phyloP scores from a whole-genome alignment of 2,888 invertebrate species.

The Lycocerus yunnanus region DNA sequence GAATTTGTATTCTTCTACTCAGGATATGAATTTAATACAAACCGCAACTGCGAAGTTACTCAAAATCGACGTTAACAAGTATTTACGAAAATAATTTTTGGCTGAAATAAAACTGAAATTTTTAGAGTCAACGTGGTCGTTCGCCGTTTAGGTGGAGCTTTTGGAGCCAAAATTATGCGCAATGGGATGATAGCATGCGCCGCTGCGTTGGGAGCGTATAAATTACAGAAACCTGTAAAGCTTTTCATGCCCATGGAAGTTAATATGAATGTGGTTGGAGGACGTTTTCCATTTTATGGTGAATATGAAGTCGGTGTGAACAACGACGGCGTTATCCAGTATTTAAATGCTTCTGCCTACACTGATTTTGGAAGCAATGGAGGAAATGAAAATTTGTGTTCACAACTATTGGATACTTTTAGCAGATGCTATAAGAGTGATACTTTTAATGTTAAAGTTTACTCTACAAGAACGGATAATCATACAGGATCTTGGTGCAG shows the following conservation, averaged over 20 bases:
- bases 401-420: constrained; percentile 51
- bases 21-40: too few species aligned
- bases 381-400: constrained; percentile 60
- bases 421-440: constrained; percentile 66
- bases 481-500: constrained; percentile 67
- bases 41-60: too few species aligned
- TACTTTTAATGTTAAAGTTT: constrained; percentile 56
- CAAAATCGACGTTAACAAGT: too few species aligned
- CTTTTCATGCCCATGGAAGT: constrained; percentile 72
- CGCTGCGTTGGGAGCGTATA: constrained; percentile 71
- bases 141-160: constrained; percentile 78
- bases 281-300: constrained; percentile 63
- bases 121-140: constrained; percentile 71
- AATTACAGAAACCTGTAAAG: constrained; percentile 68
- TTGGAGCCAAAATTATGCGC: constrained; percentile 77
- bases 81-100: constrained; percentile 2
- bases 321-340: constrained; percentile 68
- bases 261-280: constrained; percentile 73
- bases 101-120: background rate
- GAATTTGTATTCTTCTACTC: too few species aligned
- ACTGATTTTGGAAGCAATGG: constrained; percentile 60
- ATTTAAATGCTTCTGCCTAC: constrained; percentile 62
- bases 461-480: constrained; percentile 64
- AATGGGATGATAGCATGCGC: constrained; percentile 63
- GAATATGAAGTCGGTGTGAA: constrained; percentile 72